Conservation (phyloP, 2,113 vertebrate species). For the Ivindomyrus marchei region DNA sequence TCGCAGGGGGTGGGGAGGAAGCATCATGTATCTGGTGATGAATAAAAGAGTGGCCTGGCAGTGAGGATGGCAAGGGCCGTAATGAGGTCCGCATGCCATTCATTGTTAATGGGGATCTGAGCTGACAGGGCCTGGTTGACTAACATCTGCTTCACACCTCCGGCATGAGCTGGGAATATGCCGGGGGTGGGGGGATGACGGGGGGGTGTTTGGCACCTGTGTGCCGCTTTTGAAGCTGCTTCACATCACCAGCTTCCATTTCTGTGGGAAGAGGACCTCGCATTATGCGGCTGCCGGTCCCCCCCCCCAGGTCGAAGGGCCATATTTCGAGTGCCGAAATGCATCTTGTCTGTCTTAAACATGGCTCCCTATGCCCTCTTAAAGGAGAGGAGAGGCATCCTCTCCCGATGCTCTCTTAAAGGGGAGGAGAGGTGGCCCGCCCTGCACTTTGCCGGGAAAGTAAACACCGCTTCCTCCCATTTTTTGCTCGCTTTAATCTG, state of each 20-base stretch:
- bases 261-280: background rate
- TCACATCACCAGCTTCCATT: background rate
- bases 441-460: background rate
- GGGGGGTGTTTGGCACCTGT: background rate
- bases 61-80: background rate
- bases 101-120: slow-evolving; percentile 22
- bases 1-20: background rate
- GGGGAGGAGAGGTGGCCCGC: background rate
- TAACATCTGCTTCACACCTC: slow-evolving; percentile 8
- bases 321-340: background rate
- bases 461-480: background rate
- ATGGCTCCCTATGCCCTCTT: background rate
- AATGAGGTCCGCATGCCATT: slow-evolving; percentile 10
- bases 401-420: background rate
- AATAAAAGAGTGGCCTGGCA: slow-evolving; percentile 16
- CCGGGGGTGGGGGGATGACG: background rate
- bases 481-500: slow-evolving; percentile 40
- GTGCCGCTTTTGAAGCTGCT: background rate
- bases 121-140: slow-evolving; percentile 13
- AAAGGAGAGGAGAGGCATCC: background rate
- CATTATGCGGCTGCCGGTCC: background rate
- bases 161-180: background rate
- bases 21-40: slow-evolving; percentile 15
- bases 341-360: background rate
- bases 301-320: background rate